Conservation (phyloP, 2,888 invertebrate species). For the Melanostoma scalare region DNA sequence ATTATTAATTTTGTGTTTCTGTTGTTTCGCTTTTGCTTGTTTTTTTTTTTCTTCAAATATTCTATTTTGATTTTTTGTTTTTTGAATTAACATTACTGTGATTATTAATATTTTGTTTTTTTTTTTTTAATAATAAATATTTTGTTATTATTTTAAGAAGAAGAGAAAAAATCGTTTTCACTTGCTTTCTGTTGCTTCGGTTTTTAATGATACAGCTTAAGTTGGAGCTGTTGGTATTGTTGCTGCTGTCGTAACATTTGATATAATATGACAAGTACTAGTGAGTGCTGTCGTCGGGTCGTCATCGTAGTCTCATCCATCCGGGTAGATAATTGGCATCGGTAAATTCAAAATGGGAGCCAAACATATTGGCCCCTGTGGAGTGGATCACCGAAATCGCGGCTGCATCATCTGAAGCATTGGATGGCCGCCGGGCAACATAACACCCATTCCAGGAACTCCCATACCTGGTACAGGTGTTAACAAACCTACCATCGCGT, state of each 20-base stretch:
- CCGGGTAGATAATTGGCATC: constrained; percentile 80
- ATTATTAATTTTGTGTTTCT: constrained; percentile 54
- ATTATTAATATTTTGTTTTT: constrained; percentile 20
- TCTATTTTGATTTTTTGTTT: constrained; percentile 42
- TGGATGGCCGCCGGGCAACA: constrained; percentile 82
- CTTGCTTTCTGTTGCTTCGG: constrained; percentile 72
- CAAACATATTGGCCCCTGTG: constrained; percentile 81
- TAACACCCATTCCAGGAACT: constrained; percentile 82
- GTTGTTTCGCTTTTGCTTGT: constrained; percentile 53
- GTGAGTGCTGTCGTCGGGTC: constrained; percentile 29
- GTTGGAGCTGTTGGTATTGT: constrained; percentile 7
- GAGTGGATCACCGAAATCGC: constrained; percentile 92
- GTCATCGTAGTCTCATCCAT: constrained; percentile 66
- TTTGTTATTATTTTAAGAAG: constrained; percentile 30
- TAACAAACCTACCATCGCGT: constrained; percentile 77
- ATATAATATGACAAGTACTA: constrained; percentile 25
- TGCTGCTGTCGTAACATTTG: constrained; percentile 29
- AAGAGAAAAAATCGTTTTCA: constrained; percentile 67
- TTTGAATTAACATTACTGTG: constrained; percentile 62
- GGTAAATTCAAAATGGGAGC: constrained; percentile 80
- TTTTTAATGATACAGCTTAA: constrained; percentile 25
- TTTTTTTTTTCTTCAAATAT: constrained; percentile 44
- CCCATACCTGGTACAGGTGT: constrained; percentile 80
- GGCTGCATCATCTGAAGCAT: constrained; percentile 89
- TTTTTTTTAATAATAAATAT: constrained; percentile 42